These are phyloP conservation scores for Tor tambroides DNA, from an alignment of 2,113 vertebrate genomes.

Conservation along the genomic window DNA sequence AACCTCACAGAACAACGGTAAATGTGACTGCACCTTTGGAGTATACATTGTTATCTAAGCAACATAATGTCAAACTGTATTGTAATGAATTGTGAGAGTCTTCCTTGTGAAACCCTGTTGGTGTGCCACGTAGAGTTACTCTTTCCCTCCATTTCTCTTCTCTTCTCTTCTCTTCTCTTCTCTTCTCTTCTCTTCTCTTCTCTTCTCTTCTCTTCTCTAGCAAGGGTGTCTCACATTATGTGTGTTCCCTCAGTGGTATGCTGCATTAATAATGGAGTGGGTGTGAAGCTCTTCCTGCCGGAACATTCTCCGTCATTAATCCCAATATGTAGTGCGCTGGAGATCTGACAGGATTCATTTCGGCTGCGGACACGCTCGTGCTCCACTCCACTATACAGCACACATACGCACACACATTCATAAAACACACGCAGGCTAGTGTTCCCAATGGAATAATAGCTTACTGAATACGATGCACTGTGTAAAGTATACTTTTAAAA, in stretches of 20 bases:
- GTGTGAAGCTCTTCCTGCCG: constrained; percentile 53
- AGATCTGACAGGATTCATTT: constrained; percentile 59
- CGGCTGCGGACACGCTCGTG: constrained; percentile 26
- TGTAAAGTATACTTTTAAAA: background rate
- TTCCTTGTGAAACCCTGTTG: too few relatives aligned
- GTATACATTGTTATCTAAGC: too few relatives aligned
- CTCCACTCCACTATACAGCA: background rate
- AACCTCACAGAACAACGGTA: too few relatives aligned
- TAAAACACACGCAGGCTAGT: background rate
- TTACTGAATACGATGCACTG: background rate
- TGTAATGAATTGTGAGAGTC: too few relatives aligned
- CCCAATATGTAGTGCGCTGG: constrained; percentile 59
- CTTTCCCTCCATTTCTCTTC: background rate
- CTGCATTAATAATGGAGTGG: constrained; percentile 63
- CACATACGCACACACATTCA: background rate
- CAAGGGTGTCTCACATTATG: background rate
- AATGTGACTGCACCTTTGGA: too few relatives aligned
- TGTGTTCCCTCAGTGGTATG: constrained; percentile 47
- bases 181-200: too few relatives aligned
- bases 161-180: too few relatives aligned
- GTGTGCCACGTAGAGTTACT: too few relatives aligned
- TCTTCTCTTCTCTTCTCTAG: too few relatives aligned
- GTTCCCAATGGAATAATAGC: constrained; percentile 4
- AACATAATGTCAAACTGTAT: too few relatives aligned
- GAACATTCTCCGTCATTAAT: constrained; percentile 65